These are phyloP conservation scores for Microtus oregoni DNA, from an alignment of 2,113 vertebrate species.

Conservation along the genomic window DNA sequence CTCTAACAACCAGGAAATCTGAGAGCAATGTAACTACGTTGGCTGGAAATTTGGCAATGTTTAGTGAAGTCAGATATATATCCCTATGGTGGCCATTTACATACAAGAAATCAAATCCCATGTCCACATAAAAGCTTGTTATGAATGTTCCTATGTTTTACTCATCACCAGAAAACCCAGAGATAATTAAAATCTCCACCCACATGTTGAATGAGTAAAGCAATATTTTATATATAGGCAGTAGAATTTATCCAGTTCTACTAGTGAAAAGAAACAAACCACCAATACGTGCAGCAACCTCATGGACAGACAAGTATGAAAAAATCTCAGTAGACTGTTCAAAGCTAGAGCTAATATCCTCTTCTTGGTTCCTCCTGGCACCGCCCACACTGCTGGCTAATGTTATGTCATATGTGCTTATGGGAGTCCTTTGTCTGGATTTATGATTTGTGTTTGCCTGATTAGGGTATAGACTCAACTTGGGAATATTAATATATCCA, in stretches of 20 bases:
- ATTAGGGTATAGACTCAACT: background rate
- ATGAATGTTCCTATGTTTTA: background rate
- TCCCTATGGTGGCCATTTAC: background rate
- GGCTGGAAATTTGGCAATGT: background rate
- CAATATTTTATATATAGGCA: constrained; percentile 22
- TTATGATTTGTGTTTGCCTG: background rate
- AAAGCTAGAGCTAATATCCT: background rate
- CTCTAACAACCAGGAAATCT: background rate
- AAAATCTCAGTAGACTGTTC: background rate
- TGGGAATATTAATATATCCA: background rate
- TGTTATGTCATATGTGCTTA: background rate
- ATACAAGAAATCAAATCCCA: constrained; percentile 11
- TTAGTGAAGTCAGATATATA: background rate
- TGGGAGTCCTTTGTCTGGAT: background rate
- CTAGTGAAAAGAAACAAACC: background rate
- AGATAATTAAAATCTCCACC: constrained; percentile 12
- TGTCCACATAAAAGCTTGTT: background rate
- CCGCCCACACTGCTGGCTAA: background rate
- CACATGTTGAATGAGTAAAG: background rate
- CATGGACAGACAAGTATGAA: background rate
- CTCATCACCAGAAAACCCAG: background rate
- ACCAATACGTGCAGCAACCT: background rate
- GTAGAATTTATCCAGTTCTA: background rate
- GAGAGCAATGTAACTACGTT: background rate
- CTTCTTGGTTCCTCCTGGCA: background rate